Percentiles rank a stretch among this genome's conserved stretches.
Evolutionary conservation across 2,888 invertebrate genomes (phyloP).

Genomic region (Heliconius cydno): DNA sequence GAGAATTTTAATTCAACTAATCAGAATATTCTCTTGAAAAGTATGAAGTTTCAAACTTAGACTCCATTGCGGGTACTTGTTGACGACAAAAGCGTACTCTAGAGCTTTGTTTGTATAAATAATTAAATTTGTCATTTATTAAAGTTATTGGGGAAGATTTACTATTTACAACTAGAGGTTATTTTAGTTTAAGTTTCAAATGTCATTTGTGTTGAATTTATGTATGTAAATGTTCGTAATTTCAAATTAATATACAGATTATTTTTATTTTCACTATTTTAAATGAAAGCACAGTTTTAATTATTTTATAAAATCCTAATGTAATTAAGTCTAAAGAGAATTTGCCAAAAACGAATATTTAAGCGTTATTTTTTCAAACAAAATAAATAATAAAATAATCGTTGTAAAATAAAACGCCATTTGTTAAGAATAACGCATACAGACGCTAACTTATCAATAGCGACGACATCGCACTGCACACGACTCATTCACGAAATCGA

Average conservation of each 20-base stretch:
- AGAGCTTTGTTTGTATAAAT: constrained; percentile 15
- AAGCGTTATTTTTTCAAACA: no score
- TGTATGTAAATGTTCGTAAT: neutral
- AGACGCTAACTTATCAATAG: no score
- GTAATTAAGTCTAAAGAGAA: no score
- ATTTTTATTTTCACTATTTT: no score
- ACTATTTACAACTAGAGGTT: constrained; percentile 2
- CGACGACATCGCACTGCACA: no score
- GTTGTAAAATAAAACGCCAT: no score
- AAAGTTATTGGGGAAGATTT: constrained; percentile 3
- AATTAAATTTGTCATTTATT: constrained; percentile 16
- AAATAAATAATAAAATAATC: no score
- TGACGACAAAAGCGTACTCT: constrained; percentile 5
- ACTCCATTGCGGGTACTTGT: neutral
- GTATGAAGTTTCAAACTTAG: neutral
- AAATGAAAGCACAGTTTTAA: no score
- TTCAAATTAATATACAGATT: neutral
- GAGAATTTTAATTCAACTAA: neutral
- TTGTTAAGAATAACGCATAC: no score
- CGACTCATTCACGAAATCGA: no score
- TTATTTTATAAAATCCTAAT: no score
- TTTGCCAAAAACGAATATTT: no score
- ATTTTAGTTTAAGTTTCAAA: neutral
- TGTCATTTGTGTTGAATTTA: neutral
- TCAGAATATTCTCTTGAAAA: neutral